A percentile compares a stretch with the other conserved stretches of the same genome.
phyloP scores from a whole-genome alignment of 2,113 vertebrate species.

The Phylloscopus trochiloides region DNA sequence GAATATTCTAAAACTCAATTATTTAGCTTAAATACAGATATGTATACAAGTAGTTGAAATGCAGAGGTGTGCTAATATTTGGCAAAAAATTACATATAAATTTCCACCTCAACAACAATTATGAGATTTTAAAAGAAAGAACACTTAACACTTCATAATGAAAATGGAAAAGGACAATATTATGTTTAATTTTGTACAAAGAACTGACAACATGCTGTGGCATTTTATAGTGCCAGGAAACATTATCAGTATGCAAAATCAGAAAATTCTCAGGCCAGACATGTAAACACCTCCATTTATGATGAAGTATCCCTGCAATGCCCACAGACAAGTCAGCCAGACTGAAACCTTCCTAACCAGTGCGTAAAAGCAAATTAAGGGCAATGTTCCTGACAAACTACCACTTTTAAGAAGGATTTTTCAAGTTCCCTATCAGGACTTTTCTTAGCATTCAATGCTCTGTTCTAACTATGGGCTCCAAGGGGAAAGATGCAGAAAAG shows the following conservation, averaged over 20 bases:
- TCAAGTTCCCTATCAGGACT: background rate
- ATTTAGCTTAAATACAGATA: background rate
- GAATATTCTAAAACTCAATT: background rate
- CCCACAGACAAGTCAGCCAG: background rate
- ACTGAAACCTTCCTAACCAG: background rate
- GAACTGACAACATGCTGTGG: background rate
- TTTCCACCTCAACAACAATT: background rate
- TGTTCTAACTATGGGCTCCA: fast-evolving
- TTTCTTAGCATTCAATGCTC: background rate
- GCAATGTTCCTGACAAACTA: background rate
- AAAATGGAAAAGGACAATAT: background rate
- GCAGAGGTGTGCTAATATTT: background rate
- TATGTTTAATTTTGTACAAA: background rate
- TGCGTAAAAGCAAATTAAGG: background rate
- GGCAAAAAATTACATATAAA: background rate
- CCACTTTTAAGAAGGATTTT: background rate
- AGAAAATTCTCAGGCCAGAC: background rate
- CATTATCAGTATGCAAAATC: background rate
- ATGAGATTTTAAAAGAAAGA: background rate
- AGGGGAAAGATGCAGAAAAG: background rate
- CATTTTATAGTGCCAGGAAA: background rate
- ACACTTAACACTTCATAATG: background rate
- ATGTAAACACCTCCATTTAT: background rate
- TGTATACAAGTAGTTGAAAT: background rate
- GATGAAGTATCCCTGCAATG: background rate